Evolutionary conservation across 2,113 vertebrate genomes (phyloP), one percentile per base, ranked within the genome.

Genomic region (Castor canadensis): DNA sequence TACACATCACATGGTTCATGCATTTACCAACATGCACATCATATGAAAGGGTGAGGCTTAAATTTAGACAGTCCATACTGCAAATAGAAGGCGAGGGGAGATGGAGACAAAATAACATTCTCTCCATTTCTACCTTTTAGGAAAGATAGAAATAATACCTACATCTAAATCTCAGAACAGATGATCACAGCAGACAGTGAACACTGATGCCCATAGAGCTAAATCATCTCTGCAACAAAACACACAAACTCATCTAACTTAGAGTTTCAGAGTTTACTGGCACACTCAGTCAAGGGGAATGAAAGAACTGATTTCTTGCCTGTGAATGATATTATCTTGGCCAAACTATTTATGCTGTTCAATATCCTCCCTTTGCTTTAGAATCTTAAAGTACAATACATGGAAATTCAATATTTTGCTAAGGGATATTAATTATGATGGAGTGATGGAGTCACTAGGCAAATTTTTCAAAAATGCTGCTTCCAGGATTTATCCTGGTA

Each of bases 71-170:
- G 0, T 17, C 0, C 9, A 49, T 47, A 0, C 7, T 30, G 6
- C 26, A 0, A 4, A 12, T 45, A 26, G 4, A 4, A 4, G 5
- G 19, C 6, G 11, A 15, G 4, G 16, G 24, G 1, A 3, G 7
- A 16, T 45, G n/a, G 40, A 49, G 47, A 87, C 26, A 77, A 73
- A 40, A 45, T 75, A 58, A 45, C 85, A 26, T 7, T 3, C 3
- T 56, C 8, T 38, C 20, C 20, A 54, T 30, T 77, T 17, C 10
- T 30, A 71, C 20, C 32, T 67, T 67, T 20, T 35, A 79, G 30
- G 10, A 47, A 94, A 40, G 17, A 6, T 15, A 52, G 54, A 5
- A 43, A 3, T 54, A 72, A 2, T 69, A 47, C 4, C 40, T 73
- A 52, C 0, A 9, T 6, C 6, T 80, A 60, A 79, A 49, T 60